A percentile compares a stretch with the other conserved stretches of the same genome.
These are phyloP conservation scores for Myodes glareolus DNA, from an alignment of 2,113 vertebrate genomes.

Conservation along the genomic window DNA sequence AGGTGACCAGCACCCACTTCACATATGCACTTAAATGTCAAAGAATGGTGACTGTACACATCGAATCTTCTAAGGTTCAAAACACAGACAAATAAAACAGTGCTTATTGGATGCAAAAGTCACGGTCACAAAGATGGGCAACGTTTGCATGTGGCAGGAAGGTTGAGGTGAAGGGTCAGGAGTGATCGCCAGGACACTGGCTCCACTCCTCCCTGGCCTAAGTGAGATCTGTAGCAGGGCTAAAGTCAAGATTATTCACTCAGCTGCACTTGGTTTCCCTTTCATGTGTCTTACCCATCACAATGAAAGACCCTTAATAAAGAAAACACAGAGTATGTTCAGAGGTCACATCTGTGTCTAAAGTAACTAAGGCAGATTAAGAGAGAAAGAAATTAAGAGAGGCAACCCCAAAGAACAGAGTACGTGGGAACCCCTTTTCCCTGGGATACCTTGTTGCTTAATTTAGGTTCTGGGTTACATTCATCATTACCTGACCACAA, in stretches of 20 bases:
- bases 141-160: background rate
- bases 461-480: background rate
- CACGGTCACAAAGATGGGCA: background rate
- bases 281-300: background rate
- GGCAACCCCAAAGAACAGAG: background rate
- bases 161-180: too few species aligned
- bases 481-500: background rate
- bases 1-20: rapidly evolving
- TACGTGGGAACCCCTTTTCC: background rate
- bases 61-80: background rate
- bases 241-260: background rate
- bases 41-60: background rate
- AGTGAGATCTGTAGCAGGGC: background rate
- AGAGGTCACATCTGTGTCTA: background rate
- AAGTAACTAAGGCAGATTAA: background rate
- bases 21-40: rapidly evolving
- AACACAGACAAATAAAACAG: background rate
- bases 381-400: background rate
- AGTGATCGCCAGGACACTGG: background rate
- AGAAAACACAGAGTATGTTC: background rate
- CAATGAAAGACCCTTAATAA: background rate
- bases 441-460: background rate
- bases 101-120: background rate
- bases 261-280: background rate
- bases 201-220: rapidly evolving